Conservation (phyloP, 2,113 vertebrate genomes). For the Myotis davidii region DNA sequence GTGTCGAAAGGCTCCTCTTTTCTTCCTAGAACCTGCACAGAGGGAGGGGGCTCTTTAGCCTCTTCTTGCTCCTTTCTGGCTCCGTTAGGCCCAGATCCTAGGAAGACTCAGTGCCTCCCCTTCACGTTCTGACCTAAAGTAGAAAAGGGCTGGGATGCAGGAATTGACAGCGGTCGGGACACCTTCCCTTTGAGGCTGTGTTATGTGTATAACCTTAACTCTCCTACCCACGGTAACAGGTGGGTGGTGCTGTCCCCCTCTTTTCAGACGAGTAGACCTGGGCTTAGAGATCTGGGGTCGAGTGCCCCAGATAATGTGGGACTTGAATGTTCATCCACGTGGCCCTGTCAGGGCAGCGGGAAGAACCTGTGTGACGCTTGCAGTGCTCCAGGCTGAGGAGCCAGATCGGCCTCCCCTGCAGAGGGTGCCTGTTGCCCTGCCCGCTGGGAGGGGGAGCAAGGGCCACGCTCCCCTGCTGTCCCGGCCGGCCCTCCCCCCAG, state of each 20-base stretch:
- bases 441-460: accelerated
- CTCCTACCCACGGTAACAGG: background rate
- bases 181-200: background rate
- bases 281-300: background rate
- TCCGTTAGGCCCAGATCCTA: background rate
- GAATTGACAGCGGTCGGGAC: background rate
- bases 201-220: background rate
- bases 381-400: background rate
- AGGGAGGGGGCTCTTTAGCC: background rate
- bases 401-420: background rate
- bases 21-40: accelerated
- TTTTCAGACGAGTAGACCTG: background rate
- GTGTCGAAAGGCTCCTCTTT: no score
- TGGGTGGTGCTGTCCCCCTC: no score
- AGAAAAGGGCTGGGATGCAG: background rate
- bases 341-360: background rate
- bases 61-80: background rate
- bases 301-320: background rate
- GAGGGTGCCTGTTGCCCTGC: background rate
- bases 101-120: background rate
- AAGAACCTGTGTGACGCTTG: background rate
- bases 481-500: background rate
- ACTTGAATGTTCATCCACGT: background rate
- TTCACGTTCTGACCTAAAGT: background rate
- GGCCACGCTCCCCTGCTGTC: accelerated